Conservation (phyloP, 1,140 invertebrate species). For the Drosophila malerkotliana region DNA sequence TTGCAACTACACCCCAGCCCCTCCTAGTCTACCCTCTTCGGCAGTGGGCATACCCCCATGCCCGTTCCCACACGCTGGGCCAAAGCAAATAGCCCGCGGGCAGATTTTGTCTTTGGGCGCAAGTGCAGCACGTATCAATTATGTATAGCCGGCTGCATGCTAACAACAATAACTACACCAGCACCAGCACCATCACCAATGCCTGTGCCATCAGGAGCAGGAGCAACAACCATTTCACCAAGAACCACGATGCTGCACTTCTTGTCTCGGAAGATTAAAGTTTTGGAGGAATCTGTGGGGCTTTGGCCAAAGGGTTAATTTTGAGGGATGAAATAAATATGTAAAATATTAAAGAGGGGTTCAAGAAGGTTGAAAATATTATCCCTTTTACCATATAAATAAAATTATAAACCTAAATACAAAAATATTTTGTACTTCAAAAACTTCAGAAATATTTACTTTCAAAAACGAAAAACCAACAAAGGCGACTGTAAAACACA, state of each 20-base stretch:
- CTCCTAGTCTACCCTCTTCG: not conserved
- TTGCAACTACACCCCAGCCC: constrained; percentile 13
- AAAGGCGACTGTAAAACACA: not conserved
- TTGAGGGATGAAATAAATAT: not conserved
- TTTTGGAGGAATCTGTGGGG: constrained; percentile 23
- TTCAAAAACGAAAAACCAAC: too few relatives aligned
- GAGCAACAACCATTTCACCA: constrained; percentile 36
- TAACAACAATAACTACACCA: constrained; percentile 52
- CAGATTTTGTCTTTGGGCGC: constrained; percentile 79
- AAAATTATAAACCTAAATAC: too few relatives aligned
- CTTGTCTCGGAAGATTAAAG: constrained; percentile 16
- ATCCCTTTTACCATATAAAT: too few relatives aligned
- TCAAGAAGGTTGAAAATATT: too few relatives aligned
- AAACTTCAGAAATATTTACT: too few relatives aligned
- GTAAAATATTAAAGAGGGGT: too few relatives aligned
- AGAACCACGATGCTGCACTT: constrained; percentile 61
- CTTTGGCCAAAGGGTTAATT: constrained; percentile 13
- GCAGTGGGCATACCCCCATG: constrained; percentile 8
- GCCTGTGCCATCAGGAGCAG: constrained; percentile 8
- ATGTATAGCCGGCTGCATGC: constrained; percentile 44
- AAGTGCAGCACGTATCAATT: constrained; percentile 78
- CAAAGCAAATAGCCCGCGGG: constrained; percentile 72
- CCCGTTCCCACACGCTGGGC: constrained; percentile 35
- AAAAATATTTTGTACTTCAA: too few relatives aligned
- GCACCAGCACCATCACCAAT: constrained; percentile 9